phyloP scores from a whole-genome alignment of 2,113 vertebrate genomes.

The Notiomystis cincta region DNA sequence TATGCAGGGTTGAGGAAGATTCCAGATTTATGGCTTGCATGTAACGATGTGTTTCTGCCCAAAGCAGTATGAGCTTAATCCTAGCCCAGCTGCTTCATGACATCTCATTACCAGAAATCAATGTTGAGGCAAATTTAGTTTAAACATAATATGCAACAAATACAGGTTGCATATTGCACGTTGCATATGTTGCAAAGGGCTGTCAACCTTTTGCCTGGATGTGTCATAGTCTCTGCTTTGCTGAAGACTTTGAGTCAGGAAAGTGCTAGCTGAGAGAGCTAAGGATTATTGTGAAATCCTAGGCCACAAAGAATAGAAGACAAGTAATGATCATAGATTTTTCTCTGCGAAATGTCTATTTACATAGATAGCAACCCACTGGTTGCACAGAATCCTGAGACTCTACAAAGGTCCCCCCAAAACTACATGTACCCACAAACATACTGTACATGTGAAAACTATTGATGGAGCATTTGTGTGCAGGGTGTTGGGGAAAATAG shows the following conservation, averaged over 20 bases:
- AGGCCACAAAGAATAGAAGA: background rate
- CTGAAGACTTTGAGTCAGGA: background rate
- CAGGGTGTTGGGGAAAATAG: background rate
- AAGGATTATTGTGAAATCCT: background rate
- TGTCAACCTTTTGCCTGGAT: background rate
- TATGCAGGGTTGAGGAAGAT: background rate
- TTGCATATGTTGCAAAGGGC: background rate
- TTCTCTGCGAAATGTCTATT: background rate
- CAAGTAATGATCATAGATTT: background rate
- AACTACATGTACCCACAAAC: background rate
- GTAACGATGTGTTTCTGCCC: background rate
- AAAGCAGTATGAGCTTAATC: background rate
- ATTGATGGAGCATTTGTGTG: background rate
- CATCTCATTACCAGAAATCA: background rate
- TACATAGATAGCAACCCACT: background rate
- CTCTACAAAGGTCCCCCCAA: background rate
- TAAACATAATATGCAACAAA: background rate
- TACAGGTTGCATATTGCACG: background rate
- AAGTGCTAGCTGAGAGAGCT: background rate
- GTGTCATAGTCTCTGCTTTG: background rate
- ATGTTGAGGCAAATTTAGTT: background rate
- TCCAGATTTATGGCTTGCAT: background rate
- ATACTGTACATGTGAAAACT: background rate
- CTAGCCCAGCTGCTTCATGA: background rate
- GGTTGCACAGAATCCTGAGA: background rate